Evolutionary conservation across 2,113 vertebrate species (phyloP).

Genomic region (Amblyopsis rosae): DNA sequence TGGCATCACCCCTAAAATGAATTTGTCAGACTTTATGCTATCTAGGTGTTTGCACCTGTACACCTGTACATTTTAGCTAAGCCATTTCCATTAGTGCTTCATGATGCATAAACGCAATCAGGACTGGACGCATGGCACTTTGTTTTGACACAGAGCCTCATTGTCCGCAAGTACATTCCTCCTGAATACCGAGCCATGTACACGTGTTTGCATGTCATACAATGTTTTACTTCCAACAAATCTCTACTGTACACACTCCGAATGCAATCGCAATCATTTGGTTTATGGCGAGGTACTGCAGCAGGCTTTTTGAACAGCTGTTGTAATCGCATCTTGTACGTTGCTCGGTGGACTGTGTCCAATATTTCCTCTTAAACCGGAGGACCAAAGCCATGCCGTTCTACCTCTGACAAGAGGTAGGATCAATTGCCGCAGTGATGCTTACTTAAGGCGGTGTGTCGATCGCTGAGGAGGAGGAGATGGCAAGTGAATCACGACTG

Average conservation of each 20-base stretch:
- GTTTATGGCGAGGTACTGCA: too few relatives aligned
- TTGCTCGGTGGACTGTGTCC: neutral
- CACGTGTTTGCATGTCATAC: conserved; percentile 9
- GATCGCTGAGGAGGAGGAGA: neutral
- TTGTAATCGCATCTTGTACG: neutral
- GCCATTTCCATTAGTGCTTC: conserved; percentile 38
- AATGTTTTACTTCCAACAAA: neutral
- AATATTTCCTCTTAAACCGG: neutral
- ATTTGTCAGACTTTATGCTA: conserved; percentile 47
- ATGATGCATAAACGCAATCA: conserved; percentile 48
- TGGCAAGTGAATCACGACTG: neutral
- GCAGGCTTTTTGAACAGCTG: too few relatives aligned
- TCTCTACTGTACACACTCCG: neutral
- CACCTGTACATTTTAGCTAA: conserved; percentile 1
- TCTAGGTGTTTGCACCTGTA: conserved; percentile 37
- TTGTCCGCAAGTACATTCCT: conserved; percentile 28
- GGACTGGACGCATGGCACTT: conserved; percentile 15
- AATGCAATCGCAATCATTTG: neutral
- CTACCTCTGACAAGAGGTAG: neutral
- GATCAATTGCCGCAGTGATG: neutral
- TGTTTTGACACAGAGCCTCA: conserved; percentile 43
- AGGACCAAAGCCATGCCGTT: neutral
- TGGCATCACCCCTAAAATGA: conserved; percentile 53
- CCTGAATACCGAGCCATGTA: conserved; percentile 11
- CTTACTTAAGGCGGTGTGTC: neutral